Evolutionary conservation across 2,797 vertebrate species (phyloP), one percentile per base, ranked within the genome.

Genomic region (Acrocephalus scirpaceus): DNA sequence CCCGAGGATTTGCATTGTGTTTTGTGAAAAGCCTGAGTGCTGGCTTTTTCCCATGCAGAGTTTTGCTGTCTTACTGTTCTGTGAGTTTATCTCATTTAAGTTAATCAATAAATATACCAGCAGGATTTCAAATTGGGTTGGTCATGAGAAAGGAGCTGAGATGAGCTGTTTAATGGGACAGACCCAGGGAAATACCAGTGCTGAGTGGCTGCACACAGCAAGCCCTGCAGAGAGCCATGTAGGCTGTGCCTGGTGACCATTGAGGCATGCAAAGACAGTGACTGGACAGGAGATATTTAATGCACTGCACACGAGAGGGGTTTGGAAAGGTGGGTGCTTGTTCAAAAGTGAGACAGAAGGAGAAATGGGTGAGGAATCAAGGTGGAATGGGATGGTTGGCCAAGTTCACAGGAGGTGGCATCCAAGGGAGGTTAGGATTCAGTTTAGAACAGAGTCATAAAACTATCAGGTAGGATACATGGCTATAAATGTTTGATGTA

Each of bases 61-160:
- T 62, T 84, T 65, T 72, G 14, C 40, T 75, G 51, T 7, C 5
- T 48, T 56, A 26, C 50, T 60, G 11, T n/a, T 76, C 61, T n/a
- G 13, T 44, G 45, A n/a, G 0, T 34, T 87, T 32, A 44, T 85
- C 89, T 70, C 29, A 65, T 81, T 92, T 50, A 88, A 93, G 19
- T 5, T 78, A 82, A 90, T 95, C 92, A 94, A 83, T 86, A 92
- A 95, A 92, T 94, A 62, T 23, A 84, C 50, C 30, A 48, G 58
- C n/a, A 81, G 62, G 51, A 57, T 48, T 60, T 54, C 25, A 50
- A 4, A 21, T 1, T 8, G 51, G 27, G 12, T 16, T 36, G 21
- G 45, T 15, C 21, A 22, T 3, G 29, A 75, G 71, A 67, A 88
- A 53, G 69, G 30, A 58, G 64, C 32, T 56, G 60, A 77, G 57